Base-by-base conservation (phyloP, 2,113 vertebrate species). In the Psittacula cyanocephala region DNA sequence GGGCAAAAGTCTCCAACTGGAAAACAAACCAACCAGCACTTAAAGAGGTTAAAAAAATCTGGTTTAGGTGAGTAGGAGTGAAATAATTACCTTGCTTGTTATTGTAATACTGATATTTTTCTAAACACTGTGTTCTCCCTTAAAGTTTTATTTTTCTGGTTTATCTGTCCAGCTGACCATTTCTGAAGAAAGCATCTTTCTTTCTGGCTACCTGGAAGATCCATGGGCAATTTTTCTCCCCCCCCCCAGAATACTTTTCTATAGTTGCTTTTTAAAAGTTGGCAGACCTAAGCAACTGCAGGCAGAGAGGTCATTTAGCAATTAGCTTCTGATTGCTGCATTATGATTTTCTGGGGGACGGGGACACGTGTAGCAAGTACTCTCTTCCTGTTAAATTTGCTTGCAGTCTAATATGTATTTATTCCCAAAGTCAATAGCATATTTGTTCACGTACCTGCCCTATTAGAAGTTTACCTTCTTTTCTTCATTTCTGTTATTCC, bases 31-130 rank as follows among this genome's bases (percentile, higher is more conserved):
- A 98, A 97, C 97, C 98, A 98, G 97, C 98, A 98, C 95, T 98
- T 98, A 97, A 98, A 98, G 94, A 97, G 98, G 93, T 98, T 98
- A 94, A 98, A 98, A 98, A 98, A 98, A 95, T 98, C 98, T 91
- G 98, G 98, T 97, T 98, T 98, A 98, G 98, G 98, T 98, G 95
- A 98, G 98, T 98, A 95, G 83, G 70, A 87, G 33, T 91, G 91
- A 90, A 96, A 89, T 63, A 74, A 86, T 49, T 92, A 24, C 78
- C 84, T 94, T 92, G 16, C 69, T 90, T 89, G 22, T 67, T 55
- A 50, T 15, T 80, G 24, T 85, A 80, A 91, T 89, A 55, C 24
- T 88, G 47, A 8, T 70, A 10, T 70, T 93, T 91, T 92, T 91
- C 44, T 70, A 63, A 62, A 93, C 29, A 55, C 18, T 79, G 9